Evolutionary conservation across 2,797 vertebrate species (phyloP).

Genomic region (Leptatherina wallacei): DNA sequence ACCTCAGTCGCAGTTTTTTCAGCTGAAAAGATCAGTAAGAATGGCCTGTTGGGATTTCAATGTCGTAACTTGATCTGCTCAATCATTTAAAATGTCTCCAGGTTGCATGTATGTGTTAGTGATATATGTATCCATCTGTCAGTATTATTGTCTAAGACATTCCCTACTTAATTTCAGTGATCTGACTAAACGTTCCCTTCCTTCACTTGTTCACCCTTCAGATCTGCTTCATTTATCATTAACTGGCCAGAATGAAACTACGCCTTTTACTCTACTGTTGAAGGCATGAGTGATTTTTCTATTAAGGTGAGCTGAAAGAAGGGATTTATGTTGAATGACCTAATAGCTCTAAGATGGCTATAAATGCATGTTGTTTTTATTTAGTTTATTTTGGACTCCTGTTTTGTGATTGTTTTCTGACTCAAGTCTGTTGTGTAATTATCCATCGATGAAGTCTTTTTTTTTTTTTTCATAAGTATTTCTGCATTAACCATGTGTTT

Average conservation of each 20-base stretch:
- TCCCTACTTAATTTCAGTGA: conserved; percentile 35
- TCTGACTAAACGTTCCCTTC: conserved; percentile 31
- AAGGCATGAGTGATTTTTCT: conserved; percentile 34
- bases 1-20: background rate
- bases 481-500: conserved; percentile 17
- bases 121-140: conserved; percentile 18
- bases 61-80: conserved; percentile 20
- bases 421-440: conserved; percentile 9
- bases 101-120: conserved; percentile 37
- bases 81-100: conserved; percentile 24
- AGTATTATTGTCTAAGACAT: conserved; percentile 60
- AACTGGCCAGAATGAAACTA: conserved; percentile 18
- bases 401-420: background rate
- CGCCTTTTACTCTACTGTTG: conserved; percentile 19
- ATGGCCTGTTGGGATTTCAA: conserved; percentile 17
- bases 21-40: conserved; percentile 8
- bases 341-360: background rate
- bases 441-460: conserved; percentile 18
- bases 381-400: conserved; percentile 15
- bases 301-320: conserved; percentile 23
- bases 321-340: conserved; percentile 16
- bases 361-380: conserved; percentile 4
- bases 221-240: conserved; percentile 21
- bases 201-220: background rate
- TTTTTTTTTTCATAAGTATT: conserved; percentile 8